Conservation (phyloP, 2,113 vertebrate species). For the Butastur rufipennis region DNA sequence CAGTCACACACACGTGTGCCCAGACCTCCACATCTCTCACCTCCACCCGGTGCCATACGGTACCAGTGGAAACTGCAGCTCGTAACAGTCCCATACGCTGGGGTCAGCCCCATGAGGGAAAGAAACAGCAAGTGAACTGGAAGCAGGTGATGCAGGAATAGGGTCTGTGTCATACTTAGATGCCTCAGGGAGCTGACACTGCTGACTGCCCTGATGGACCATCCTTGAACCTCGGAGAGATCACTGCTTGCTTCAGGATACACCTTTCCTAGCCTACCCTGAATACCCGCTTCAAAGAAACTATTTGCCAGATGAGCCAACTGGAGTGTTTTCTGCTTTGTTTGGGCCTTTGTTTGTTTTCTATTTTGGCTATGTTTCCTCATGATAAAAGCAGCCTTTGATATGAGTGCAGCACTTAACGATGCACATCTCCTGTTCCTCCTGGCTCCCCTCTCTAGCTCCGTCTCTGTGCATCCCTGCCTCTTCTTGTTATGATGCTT, state of each 20-base stretch:
- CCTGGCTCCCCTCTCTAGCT: background rate
- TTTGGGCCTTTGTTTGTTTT: background rate
- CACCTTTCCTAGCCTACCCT: background rate
- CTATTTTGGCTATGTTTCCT: background rate
- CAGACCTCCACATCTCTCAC: background rate
- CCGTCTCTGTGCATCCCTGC: background rate
- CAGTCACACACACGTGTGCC: rapidly evolving
- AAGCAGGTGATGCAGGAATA: background rate
- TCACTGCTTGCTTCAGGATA: background rate
- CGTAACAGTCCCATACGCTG: rapidly evolving
- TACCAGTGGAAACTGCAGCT: background rate
- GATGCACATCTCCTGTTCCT: rapidly evolving
- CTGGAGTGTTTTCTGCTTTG: background rate
- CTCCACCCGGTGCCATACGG: rapidly evolving
- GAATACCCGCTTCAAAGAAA: background rate
- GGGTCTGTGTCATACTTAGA: rapidly evolving
- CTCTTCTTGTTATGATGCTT: background rate
- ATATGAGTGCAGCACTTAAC: background rate
- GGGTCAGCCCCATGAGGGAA: background rate
- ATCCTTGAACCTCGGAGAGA: rapidly evolving
- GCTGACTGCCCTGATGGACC: background rate
- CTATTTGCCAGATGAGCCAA: background rate
- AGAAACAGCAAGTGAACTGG: background rate
- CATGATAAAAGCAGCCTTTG: constrained; percentile 7
- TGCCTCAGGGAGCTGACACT: background rate